Conservation (phyloP, 2,888 invertebrate species). For the Athalia cordata region DNA sequence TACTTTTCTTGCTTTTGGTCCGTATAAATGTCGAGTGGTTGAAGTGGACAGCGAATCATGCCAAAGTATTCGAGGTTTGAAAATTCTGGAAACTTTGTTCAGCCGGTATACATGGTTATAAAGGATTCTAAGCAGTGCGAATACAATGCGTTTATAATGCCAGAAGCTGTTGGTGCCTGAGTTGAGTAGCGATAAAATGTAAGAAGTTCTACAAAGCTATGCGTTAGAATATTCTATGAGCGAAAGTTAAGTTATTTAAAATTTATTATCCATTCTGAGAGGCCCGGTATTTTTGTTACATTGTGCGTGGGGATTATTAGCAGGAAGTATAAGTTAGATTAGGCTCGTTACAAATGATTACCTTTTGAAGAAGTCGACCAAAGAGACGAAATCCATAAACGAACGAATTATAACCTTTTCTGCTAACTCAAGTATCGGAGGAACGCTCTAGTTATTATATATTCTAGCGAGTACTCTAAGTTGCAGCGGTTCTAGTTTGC, state of each 20-base stretch:
- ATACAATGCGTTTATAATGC: neutral
- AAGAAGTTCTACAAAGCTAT: neutral
- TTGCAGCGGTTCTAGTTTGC: slow-evolving; percentile 27
- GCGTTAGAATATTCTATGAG: neutral
- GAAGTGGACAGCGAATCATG: neutral
- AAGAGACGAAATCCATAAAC: neutral
- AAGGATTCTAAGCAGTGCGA: neutral
- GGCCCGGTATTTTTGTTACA: neutral
- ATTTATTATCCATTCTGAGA: neutral
- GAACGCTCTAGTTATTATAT: slow-evolving; percentile 23
- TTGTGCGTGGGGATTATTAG: slow-evolving; percentile 3
- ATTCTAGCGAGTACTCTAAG: neutral
- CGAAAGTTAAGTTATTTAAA: slow-evolving; percentile 20
- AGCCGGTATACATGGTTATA: neutral
- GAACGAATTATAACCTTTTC: neutral
- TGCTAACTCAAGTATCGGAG: slow-evolving; percentile 6
- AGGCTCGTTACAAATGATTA: slow-evolving; percentile 27
- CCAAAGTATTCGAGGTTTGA: neutral
- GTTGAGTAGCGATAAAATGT: neutral
- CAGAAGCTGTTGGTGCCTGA: neutral
- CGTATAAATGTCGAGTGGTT: neutral
- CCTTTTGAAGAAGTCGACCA: neutral
- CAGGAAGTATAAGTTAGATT: slow-evolving; percentile 25
- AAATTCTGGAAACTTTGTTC: neutral
- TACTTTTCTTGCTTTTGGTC: too few relatives aligned